A percentile compares a stretch with the other conserved stretches of the same genome.
These are phyloP conservation scores for Eupeodes luniger DNA, from an alignment of 2,888 invertebrate genomes.

Conservation along the genomic window DNA sequence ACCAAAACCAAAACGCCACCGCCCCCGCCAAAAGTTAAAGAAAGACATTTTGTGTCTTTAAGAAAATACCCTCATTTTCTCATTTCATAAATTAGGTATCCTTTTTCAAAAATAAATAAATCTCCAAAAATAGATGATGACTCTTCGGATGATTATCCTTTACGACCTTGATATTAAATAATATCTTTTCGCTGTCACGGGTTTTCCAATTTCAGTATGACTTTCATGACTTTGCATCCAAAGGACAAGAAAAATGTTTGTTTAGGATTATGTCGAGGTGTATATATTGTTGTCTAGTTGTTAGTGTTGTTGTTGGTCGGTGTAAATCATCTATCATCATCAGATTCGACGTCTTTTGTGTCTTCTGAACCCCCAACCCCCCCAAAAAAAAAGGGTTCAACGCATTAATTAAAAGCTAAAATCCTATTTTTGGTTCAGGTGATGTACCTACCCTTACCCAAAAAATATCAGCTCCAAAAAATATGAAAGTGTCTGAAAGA, in stretches of 20 bases:
- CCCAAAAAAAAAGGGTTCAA: slow-evolving; percentile 19
- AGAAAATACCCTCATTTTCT: neutral
- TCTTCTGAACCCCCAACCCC: slow-evolving; percentile 12
- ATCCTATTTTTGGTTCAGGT: slow-evolving; percentile 42
- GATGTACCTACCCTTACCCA: neutral
- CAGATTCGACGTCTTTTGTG: slow-evolving; percentile 64
- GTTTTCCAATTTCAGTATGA: slow-evolving; percentile 29
- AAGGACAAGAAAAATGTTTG: slow-evolving; percentile 42
- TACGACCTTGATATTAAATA: slow-evolving; percentile 56
- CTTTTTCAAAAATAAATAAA: slow-evolving; percentile 28
- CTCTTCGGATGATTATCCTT: slow-evolving; percentile 53
- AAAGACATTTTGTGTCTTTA: too few species aligned
- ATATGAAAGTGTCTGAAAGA: neutral
- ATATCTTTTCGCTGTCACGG: slow-evolving; percentile 37
- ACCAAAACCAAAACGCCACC: too few species aligned
- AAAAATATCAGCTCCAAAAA: too few species aligned
- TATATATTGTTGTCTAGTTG: neutral
- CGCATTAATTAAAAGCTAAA: slow-evolving; percentile 65
- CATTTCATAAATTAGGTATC: neutral
- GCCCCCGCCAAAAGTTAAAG: too few species aligned
- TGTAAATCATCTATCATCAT: slow-evolving; percentile 68
- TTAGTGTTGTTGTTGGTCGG: slow-evolving; percentile 43
- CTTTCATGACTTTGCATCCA: slow-evolving; percentile 20
- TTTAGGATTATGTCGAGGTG: slow-evolving; percentile 44
- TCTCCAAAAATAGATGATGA: slow-evolving; percentile 27